These are phyloP conservation scores for Nettapus auritus DNA, from an alignment of 2,113 vertebrate genomes.

Conservation along the genomic window DNA sequence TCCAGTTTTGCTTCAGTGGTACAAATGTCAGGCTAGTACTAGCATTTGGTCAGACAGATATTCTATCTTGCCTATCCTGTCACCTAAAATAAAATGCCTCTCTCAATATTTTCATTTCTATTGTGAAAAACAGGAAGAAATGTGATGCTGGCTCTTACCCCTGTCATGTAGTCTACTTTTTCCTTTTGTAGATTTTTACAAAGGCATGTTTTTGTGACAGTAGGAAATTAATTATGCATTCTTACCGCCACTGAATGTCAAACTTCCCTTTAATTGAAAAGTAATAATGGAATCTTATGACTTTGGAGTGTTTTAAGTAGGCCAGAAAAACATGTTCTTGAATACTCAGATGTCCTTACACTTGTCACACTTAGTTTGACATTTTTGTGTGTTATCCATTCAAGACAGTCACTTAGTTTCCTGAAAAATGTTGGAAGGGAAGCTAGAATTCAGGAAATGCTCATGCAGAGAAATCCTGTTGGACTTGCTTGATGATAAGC, in stretches of 20 bases:
- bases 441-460: slow-evolving; percentile 41
- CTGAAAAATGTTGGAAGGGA: slow-evolving; percentile 12
- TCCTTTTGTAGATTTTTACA: neutral
- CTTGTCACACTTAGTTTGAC: neutral
- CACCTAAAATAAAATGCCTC: neutral
- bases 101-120: neutral
- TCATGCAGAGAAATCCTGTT: neutral
- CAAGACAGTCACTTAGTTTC: slow-evolving; percentile 33
- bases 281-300: slow-evolving; percentile 22
- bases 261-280: neutral
- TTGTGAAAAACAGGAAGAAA: slow-evolving; percentile 38
- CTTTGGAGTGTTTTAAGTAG: neutral
- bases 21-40: neutral
- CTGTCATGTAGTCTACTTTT: neutral
- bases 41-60: neutral
- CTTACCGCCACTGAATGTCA: neutral
- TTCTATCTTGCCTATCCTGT: neutral
- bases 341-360: neutral
- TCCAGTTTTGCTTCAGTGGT: neutral
- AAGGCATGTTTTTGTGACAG: neutral
- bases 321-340: neutral
- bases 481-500: neutral
- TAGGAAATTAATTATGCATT: neutral
- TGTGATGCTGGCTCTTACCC: neutral
- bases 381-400: slow-evolving; percentile 40